phyloP scores from a whole-genome alignment of 2,888 invertebrate species.

The Eulithis testata region DNA sequence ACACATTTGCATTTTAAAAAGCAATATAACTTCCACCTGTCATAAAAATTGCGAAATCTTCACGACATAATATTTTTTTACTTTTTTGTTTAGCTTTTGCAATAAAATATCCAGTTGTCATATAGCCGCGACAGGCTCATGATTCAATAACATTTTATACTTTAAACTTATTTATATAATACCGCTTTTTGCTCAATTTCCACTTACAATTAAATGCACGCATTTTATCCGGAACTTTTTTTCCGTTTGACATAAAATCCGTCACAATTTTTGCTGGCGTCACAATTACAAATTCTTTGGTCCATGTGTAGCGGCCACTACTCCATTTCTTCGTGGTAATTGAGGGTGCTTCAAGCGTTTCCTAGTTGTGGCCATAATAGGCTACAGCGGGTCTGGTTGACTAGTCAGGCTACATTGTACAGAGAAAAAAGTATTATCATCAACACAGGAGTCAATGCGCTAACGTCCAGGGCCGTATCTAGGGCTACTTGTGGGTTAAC shows the following conservation, averaged over 20 bases:
- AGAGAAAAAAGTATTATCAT: conserved; percentile 57
- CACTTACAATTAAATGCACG: background rate
- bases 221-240: background rate
- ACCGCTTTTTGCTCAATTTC: background rate
- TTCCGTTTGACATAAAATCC: background rate
- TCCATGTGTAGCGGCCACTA: conserved; percentile 39
- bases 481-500: conserved; percentile 1
- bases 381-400: conserved; percentile 42
- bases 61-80: conserved; percentile 1
- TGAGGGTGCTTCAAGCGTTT: conserved; percentile 63
- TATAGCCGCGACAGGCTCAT: background rate
- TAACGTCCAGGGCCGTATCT: conserved; percentile 12
- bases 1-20: conserved; percentile 16
- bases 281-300: conserved; percentile 23
- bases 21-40: conserved; percentile 13
- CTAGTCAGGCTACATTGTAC: conserved; percentile 49
- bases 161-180: background rate
- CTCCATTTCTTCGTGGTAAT: conserved; percentile 75
- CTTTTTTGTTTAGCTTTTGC: background rate
- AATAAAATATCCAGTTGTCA: conserved; percentile 13
- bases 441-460: conserved; percentile 40
- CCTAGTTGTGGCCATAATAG: conserved; percentile 66
- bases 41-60: conserved; percentile 9
- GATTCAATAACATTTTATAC: too few species aligned
- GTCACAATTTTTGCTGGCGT: conserved; percentile 1